Evolutionary conservation across 1,140 invertebrate genomes (phyloP), one percentile per base, ranked within the genome.

Genomic region (Drosophila obscura): DNA sequence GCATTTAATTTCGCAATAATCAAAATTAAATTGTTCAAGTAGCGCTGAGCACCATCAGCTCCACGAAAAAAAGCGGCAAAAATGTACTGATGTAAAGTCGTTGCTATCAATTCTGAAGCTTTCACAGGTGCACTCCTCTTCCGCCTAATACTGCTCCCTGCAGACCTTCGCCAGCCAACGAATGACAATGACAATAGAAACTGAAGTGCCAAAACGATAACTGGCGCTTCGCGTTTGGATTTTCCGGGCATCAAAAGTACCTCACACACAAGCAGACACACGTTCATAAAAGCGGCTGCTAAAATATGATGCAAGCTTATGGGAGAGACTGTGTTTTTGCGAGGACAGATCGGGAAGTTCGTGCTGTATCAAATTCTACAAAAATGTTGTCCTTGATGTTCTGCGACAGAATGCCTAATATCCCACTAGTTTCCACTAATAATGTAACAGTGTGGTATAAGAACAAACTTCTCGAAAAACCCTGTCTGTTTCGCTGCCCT

Each of bases 151-250:
- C n/a, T 31, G n/a, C 13, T 6, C 58, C 57, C 31, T 1, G 15
- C 2, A 4, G 28, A 26, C 26, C 5, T 8, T 48, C 11, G n/a
- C 26, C 31, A 44, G 51, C 63, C 52, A 52, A 50, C 58, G 63
- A 39, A 82, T 87, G 82, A 87, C 81, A 85, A 85, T 85, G 87
- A 85, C 81, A 85, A 85, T 87, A 87, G 82, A 85, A 85, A 87
- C 81, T 85, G 82, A 85, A 87, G 81, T 85, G 81, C 82, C 82
- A 85, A 85, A 85, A 87, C 81, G 87, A 85, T 87, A 85, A 85
- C 81, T 85, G 82, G 73, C 81, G 82, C 81, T 72, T 77, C 75
- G 72, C 72, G 57, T 74, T 71, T 62, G 82, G 77, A 80, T 74
- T 87, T 85, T 85, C 82, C 81, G 73, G 77, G 74, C 82, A 77